A percentile compares a stretch with the other conserved stretches of the same genome.
Evolutionary conservation across 2,113 vertebrate species (phyloP).

Genomic region (Cnemophilus loriae): DNA sequence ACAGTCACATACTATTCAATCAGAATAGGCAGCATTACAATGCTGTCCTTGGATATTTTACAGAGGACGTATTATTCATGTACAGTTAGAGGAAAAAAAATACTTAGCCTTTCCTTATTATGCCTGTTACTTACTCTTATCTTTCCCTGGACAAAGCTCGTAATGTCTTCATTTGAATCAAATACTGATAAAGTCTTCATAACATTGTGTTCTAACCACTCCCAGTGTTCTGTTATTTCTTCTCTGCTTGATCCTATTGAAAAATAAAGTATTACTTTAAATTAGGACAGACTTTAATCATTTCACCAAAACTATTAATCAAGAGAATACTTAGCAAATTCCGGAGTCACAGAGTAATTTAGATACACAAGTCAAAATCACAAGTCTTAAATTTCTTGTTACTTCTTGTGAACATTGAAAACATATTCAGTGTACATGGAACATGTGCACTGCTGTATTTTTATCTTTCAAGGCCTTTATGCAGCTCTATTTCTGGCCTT

Average conservation of each 20-base stretch:
- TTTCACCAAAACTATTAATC: not conserved
- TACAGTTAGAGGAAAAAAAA: not conserved
- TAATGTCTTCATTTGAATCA: slow-evolving; percentile 96
- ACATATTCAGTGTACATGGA: not conserved
- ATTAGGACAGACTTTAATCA: not conserved
- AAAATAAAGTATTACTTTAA: not conserved
- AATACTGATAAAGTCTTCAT: slow-evolving; percentile 95
- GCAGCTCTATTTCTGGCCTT: not conserved
- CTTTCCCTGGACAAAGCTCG: slow-evolving; percentile 97
- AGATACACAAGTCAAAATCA: not conserved
- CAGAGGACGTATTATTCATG: not conserved
- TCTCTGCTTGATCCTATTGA: slow-evolving; percentile 86
- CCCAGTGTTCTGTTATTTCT: slow-evolving; percentile 93
- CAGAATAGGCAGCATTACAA: not conserved
- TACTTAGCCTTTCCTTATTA: not conserved
- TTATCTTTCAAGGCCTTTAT: not conserved
- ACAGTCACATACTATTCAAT: not conserved
- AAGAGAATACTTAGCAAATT: not conserved
- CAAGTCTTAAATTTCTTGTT: not conserved
- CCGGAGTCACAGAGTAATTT: not conserved
- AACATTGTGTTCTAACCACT: slow-evolving; percentile 94
- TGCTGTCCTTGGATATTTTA: not conserved
- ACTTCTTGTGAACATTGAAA: not conserved
- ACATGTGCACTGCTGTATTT: not conserved
- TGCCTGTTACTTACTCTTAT: slow-evolving; percentile 83